A percentile compares a stretch with the other conserved stretches of the same genome.
These are phyloP conservation scores for Siphonodentalium dalli DNA, from an alignment of 2,888 invertebrate genomes.

Conservation along the genomic window DNA sequence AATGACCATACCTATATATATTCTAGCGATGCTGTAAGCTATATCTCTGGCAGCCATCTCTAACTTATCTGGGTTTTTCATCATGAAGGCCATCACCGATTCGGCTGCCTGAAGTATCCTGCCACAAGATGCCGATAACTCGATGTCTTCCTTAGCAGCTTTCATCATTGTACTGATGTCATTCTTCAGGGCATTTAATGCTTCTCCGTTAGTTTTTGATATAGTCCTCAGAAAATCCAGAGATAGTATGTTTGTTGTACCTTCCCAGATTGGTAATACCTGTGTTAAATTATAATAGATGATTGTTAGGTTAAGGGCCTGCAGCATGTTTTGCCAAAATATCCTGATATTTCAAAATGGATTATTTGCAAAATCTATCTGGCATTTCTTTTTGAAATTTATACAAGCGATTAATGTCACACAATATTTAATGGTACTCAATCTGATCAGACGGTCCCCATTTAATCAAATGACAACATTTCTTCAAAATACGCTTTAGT, in stretches of 20 bases:
- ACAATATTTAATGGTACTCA: too few relatives aligned
- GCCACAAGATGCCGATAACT: constrained; percentile 31
- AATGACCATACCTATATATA: constrained; percentile 57
- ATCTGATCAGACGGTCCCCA: too few relatives aligned
- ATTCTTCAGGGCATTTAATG: constrained; percentile 57
- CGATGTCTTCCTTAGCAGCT: constrained; percentile 12
- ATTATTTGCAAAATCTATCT: too few relatives aligned
- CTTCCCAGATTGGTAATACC: constrained; percentile 72
- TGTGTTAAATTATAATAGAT: constrained; percentile 35
- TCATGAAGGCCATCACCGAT: constrained; percentile 24
- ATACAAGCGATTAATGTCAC: too few relatives aligned
- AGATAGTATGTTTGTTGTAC: constrained; percentile 70
- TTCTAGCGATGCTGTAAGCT: constrained; percentile 66
- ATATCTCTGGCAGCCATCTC: constrained; percentile 68
- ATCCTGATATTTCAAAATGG: too few relatives aligned
- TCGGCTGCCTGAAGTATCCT: constrained; percentile 38
- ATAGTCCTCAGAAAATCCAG: constrained; percentile 69
- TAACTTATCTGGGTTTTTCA: constrained; percentile 34
- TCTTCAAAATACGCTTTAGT: too few relatives aligned
- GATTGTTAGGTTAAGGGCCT: too few relatives aligned
- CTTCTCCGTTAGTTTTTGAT: constrained; percentile 65
- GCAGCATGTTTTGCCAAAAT: too few relatives aligned
- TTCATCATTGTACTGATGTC: constrained; percentile 49
- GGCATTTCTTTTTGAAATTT: too few relatives aligned
- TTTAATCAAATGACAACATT: too few relatives aligned